phyloP scores from a whole-genome alignment of 2,113 vertebrate genomes.

The Opisthocomus hoazin region DNA sequence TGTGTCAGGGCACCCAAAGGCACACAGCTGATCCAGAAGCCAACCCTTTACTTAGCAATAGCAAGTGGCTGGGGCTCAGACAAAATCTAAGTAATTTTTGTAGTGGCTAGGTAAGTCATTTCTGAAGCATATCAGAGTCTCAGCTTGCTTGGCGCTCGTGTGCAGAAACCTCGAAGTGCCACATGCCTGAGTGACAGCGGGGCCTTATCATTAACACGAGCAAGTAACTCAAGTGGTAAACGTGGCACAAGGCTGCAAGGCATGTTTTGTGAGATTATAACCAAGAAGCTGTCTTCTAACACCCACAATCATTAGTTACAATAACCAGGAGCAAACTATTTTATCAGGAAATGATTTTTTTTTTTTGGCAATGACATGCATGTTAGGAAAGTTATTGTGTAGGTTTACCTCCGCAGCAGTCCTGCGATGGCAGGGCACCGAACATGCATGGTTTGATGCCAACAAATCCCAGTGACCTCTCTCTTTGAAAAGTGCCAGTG shows the following conservation, averaged over 20 bases:
- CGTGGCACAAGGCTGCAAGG: background rate
- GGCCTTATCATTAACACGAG: background rate
- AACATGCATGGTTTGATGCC: background rate
- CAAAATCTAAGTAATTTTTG: background rate
- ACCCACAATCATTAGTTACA: background rate
- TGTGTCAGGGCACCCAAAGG: background rate
- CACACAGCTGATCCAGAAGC: background rate
- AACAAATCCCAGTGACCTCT: background rate
- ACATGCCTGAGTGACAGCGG: background rate
- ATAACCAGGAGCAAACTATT: background rate
- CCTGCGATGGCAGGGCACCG: background rate
- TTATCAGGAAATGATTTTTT: slow-evolving; percentile 1
- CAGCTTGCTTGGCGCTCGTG: background rate
- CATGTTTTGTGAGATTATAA: background rate
- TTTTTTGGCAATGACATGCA: background rate
- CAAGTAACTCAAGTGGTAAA: background rate
- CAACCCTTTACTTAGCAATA: background rate
- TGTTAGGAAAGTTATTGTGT: background rate
- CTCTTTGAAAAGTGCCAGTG: background rate
- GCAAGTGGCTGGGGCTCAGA: background rate
- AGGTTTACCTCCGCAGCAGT: background rate
- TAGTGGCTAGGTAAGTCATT: background rate
- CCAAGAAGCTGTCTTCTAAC: background rate
- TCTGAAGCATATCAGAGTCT: background rate
- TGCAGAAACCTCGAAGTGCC: background rate